phyloP scores from a whole-genome alignment of 2,797 vertebrate species.

The Steatocranus sp. region DNA sequence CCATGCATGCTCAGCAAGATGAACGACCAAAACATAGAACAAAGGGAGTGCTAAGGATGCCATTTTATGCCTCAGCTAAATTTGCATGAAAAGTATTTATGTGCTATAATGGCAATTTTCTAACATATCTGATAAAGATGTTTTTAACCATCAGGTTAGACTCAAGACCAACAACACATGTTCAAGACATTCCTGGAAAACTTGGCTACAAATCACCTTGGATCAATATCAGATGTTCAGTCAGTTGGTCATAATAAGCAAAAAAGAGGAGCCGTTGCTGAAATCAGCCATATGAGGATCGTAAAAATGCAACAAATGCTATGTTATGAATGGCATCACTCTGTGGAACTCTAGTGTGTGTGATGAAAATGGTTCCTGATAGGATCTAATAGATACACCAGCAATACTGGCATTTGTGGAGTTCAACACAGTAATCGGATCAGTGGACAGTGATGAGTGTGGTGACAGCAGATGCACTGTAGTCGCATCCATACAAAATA shows the following conservation, averaged over 20 bases:
- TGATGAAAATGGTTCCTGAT: conserved; percentile 21
- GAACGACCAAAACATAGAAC: neutral
- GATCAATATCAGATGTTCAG: neutral
- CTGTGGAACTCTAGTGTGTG: neutral
- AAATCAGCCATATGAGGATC: neutral
- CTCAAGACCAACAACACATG: neutral
- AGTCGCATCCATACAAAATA: neutral
- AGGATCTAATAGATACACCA: conserved; percentile 1
- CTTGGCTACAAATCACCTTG: neutral
- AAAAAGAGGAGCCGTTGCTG: neutral
- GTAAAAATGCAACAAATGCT: neutral
- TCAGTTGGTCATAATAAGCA: neutral
- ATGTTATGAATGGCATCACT: neutral
- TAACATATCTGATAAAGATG: neutral
- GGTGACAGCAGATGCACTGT: neutral
- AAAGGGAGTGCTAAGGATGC: neutral
- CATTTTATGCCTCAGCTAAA: neutral
- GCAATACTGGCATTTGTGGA: neutral
- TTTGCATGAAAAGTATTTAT: neutral
- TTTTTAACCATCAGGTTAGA: neutral
- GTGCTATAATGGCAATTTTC: neutral
- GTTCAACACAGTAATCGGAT: conserved; percentile 14
- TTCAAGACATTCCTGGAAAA: neutral
- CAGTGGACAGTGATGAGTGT: neutral
- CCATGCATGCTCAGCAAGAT: neutral